Conservation (phyloP, 2,888 invertebrate species). For the Mylabris sibirica region DNA sequence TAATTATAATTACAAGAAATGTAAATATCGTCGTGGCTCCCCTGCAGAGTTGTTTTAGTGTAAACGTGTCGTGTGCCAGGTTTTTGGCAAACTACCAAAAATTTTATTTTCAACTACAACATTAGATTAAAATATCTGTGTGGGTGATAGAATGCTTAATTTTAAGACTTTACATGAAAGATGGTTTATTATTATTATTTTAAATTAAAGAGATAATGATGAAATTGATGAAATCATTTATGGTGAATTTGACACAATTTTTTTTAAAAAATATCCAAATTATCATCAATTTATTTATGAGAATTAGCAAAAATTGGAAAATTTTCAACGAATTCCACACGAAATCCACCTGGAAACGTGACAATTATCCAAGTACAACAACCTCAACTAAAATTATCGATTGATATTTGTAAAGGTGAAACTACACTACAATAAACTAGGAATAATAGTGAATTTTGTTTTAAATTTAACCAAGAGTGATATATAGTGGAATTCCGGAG, state of each 20-base stretch:
- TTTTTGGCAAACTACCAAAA: conserved; percentile 42
- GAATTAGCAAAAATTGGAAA: not conserved
- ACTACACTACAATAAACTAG: not conserved
- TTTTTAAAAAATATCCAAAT: too few species aligned
- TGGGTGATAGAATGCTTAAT: conserved; percentile 46
- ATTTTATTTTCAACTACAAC: conserved; percentile 29
- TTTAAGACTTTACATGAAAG: conserved; percentile 38
- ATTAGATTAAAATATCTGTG: conserved; percentile 50
- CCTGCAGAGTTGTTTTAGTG: conserved; percentile 45
- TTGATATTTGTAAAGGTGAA: not conserved
- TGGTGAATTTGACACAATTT: not conserved
- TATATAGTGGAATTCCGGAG: not conserved
- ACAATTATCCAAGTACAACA: conserved; percentile 16
- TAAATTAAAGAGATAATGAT: conserved; percentile 35
- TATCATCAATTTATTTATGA: not conserved
- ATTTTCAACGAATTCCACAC: not conserved
- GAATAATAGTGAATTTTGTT: not conserved
- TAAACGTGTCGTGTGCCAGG: conserved; percentile 51
- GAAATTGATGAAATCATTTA: not conserved
- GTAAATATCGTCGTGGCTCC: conserved; percentile 38
- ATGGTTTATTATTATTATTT: conserved; percentile 31
- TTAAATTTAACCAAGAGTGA: not conserved
- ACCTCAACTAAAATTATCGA: conserved; percentile 14
- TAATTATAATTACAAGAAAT: conserved; percentile 31
- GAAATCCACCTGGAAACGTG: conserved; percentile 14